A percentile compares a stretch with the other conserved stretches of the same genome.
phyloP scores from a whole-genome alignment of 2,888 invertebrate genomes.

The Panopea generosa region DNA sequence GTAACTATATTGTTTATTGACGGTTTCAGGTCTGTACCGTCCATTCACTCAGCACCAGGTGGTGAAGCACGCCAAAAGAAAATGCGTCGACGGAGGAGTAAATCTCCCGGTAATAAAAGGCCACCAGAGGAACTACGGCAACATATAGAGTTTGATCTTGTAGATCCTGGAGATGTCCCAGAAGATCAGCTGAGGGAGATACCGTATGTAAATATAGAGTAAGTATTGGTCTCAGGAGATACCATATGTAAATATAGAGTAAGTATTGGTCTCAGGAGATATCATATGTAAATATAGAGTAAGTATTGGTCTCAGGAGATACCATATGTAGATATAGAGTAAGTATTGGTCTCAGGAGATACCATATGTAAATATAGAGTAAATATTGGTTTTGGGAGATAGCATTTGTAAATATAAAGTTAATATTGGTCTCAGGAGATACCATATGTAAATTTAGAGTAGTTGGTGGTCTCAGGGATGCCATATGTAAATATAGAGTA shows the following conservation, averaged over 20 bases:
- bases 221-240: slow-evolving; percentile 64
- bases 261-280: not conserved
- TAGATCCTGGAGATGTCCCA: slow-evolving; percentile 78
- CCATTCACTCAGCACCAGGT: slow-evolving; percentile 76
- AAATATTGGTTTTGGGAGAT: not conserved
- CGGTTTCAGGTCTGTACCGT: slow-evolving; percentile 69
- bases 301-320: slow-evolving; percentile 72
- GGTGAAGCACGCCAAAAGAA: slow-evolving; percentile 75
- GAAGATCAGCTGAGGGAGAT: slow-evolving; percentile 82
- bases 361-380: not conserved
- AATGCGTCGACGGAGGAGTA: slow-evolving; percentile 77
- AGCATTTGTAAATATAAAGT: too few relatives aligned
- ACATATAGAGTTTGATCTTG: slow-evolving; percentile 81
- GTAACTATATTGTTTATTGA: too few relatives aligned
- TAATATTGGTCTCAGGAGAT: slow-evolving; percentile 71
- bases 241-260: not conserved
- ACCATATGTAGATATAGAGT: slow-evolving; percentile 82
- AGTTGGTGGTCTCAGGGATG: slow-evolving; percentile 63
- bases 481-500: not conserved
- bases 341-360: slow-evolving; percentile 64
- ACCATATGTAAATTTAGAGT: slow-evolving; percentile 82
- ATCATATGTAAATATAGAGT: too few relatives aligned
- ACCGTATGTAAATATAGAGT: slow-evolving; percentile 82
- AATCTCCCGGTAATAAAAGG: slow-evolving; percentile 78
- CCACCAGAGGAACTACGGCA: slow-evolving; percentile 83